Percentiles rank a stretch among this genome's conserved stretches.
Evolutionary conservation across 1,140 invertebrate genomes (phyloP).

Genomic region (Nasonia longicornis): DNA sequence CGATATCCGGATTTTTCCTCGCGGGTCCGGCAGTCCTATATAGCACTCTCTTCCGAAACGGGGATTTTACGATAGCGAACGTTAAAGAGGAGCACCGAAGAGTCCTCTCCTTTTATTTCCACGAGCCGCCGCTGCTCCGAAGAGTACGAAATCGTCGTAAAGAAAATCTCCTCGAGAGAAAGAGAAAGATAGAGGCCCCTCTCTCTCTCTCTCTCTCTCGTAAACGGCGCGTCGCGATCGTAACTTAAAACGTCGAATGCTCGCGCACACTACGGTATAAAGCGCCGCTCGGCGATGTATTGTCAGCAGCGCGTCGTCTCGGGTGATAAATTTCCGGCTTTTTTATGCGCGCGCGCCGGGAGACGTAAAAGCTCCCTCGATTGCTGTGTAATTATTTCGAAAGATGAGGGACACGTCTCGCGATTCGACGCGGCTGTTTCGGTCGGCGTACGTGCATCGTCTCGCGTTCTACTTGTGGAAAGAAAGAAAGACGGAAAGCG

Average conservation of each 20-base stretch:
- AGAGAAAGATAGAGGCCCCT: neutral
- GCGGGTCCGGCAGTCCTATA: no score
- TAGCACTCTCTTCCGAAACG: neutral
- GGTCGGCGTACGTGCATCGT: no score
- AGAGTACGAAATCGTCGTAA: slow-evolving; percentile 1
- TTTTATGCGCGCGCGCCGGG: slow-evolving; percentile 4
- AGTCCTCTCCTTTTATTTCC: neutral
- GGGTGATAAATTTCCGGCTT: slow-evolving; percentile 12
- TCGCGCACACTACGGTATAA: slow-evolving; percentile 5
- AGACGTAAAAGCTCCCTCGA: slow-evolving; percentile 5
- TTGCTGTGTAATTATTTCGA: slow-evolving; percentile 30
- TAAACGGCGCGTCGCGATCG: slow-evolving; percentile 25
- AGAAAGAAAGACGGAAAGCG: no score
- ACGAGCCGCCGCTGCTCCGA: neutral
- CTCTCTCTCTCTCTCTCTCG: neutral
- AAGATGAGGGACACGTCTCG: neutral
- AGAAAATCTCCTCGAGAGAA: neutral
- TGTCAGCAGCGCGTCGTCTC: slow-evolving; percentile 15
- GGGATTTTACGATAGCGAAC: neutral
- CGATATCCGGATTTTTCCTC: neutral
- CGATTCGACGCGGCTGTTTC: neutral
- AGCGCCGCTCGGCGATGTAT: slow-evolving; percentile 8
- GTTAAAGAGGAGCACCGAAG: neutral
- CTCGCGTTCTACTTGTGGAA: no score
- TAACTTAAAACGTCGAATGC: slow-evolving; percentile 29